Conservation (phyloP, 2,888 invertebrate genomes). For the Siphonodentalium dalli region DNA sequence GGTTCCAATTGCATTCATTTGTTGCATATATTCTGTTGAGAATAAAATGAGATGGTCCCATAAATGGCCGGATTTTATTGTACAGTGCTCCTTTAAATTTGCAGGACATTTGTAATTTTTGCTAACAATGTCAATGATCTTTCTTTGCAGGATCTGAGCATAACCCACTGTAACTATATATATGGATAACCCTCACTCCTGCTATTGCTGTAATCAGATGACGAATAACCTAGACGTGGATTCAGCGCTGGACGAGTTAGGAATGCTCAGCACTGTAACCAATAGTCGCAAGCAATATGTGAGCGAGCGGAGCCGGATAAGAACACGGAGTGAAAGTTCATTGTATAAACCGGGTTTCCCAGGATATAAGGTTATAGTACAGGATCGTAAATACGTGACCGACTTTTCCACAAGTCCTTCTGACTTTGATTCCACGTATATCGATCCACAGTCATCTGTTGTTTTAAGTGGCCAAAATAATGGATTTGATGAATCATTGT, state of each 20-base stretch:
- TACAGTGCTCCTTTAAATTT: no score
- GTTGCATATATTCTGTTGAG: no score
- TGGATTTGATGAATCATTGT: slow-evolving; percentile 16
- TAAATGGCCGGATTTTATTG: no score
- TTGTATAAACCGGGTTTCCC: slow-evolving; percentile 9
- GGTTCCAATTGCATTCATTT: no score
- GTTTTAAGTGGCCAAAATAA: slow-evolving; percentile 11
- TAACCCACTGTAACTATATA: no score
- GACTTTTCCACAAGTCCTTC: slow-evolving; percentile 32
- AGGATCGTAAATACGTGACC: slow-evolving; percentile 49
- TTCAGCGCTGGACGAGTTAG: slow-evolving; percentile 56
- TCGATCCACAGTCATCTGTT: slow-evolving; percentile 4
- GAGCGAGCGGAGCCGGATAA: slow-evolving; percentile 40
- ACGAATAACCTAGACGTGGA: slow-evolving; percentile 49
- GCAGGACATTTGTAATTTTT: no score
- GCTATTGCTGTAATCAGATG: slow-evolving; percentile 35
- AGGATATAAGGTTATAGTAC: slow-evolving; percentile 44
- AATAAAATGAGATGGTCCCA: no score
- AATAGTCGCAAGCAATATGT: slow-evolving; percentile 53
- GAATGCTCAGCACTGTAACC: slow-evolving; percentile 58
- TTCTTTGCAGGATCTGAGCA: no score
- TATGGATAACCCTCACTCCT: no score
- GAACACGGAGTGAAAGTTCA: slow-evolving; percentile 38
- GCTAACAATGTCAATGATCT: no score
- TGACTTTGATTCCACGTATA: slow-evolving; percentile 6